A percentile compares a stretch with the other conserved stretches of the same genome.
phyloP scores from a whole-genome alignment of 2,797 vertebrate species.

The Acanthiza pusilla region DNA sequence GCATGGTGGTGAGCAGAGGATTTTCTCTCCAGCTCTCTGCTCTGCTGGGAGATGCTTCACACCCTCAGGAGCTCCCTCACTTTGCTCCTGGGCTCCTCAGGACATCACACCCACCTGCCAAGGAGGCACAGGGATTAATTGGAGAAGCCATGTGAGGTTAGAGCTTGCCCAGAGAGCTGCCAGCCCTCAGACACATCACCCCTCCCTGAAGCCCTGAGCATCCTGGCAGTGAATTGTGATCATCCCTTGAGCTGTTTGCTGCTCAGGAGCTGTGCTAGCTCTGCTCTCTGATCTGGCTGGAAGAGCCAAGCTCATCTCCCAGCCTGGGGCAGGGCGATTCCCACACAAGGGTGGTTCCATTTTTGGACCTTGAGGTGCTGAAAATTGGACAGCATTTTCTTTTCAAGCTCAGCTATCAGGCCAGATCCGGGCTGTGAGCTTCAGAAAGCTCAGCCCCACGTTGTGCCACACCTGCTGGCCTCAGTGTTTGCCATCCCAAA shows the following conservation, averaged over 20 bases:
- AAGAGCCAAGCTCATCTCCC: not conserved
- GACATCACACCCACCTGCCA: not conserved
- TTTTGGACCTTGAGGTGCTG: not conserved
- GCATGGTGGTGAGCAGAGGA: not conserved
- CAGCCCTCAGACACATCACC: not conserved
- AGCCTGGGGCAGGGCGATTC: not conserved
- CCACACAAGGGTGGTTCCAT: not conserved
- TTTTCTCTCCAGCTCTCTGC: not conserved
- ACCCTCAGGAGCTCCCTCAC: not conserved
- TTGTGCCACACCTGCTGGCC: not conserved
- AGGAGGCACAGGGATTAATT: not conserved
- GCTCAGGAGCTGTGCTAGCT: not conserved
- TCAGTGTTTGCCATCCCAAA: not conserved
- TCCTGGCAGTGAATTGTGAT: not conserved
- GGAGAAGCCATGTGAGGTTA: not conserved
- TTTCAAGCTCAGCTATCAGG: not conserved
- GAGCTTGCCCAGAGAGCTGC: not conserved
- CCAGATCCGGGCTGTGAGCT: not conserved
- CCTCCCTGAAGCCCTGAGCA: not conserved
- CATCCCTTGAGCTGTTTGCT: not conserved
- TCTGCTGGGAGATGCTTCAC: constrained; percentile 27
- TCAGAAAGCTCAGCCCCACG: not conserved
- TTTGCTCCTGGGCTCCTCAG: not conserved
- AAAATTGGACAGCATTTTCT: not conserved
- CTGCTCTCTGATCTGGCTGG: not conserved